These are phyloP conservation scores for Ctenicera cuprea DNA, from an alignment of 2,888 invertebrate genomes.

Conservation along the genomic window DNA sequence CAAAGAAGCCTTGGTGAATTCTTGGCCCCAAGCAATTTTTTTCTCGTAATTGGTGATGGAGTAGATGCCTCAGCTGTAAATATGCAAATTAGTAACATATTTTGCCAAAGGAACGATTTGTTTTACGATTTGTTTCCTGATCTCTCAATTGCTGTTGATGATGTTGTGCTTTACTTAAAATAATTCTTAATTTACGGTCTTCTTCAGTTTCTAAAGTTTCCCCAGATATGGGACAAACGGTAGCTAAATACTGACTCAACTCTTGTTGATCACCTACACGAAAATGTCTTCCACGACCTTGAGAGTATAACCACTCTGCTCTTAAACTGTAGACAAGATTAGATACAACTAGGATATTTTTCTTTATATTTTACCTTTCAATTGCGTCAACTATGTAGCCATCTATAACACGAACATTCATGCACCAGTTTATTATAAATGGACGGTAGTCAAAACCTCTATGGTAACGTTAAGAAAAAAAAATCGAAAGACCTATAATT, in stretches of 20 bases:
- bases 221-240: constrained; percentile 89
- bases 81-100: neutral
- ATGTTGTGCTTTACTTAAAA: constrained; percentile 92
- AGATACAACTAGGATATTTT: neutral
- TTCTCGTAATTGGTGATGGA: constrained; percentile 73
- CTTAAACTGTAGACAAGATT: constrained; percentile 79
- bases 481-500: constrained; percentile 24
- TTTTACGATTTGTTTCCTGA: constrained; percentile 74
- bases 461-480: constrained; percentile 60
- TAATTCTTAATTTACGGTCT: constrained; percentile 89
- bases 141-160: constrained; percentile 90
- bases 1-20: constrained; percentile 73
- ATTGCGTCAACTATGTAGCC: constrained; percentile 92
- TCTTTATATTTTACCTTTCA: constrained; percentile 81
- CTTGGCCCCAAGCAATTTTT: constrained; percentile 72
- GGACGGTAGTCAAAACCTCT: constrained; percentile 95
- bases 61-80: constrained; percentile 28
- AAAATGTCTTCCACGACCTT: constrained; percentile 93
- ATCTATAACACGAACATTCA: constrained; percentile 90
- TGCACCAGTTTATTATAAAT: constrained; percentile 95
- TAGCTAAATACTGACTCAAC: constrained; percentile 87
- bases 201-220: constrained; percentile 89
- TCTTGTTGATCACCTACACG: constrained; percentile 89
- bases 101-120: neutral
- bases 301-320: constrained; percentile 97